Percentiles rank a stretch among this genome's conserved stretches.
These are phyloP conservation scores for Lobophora halterata DNA, from an alignment of 2,888 invertebrate species.

Conservation along the genomic window DNA sequence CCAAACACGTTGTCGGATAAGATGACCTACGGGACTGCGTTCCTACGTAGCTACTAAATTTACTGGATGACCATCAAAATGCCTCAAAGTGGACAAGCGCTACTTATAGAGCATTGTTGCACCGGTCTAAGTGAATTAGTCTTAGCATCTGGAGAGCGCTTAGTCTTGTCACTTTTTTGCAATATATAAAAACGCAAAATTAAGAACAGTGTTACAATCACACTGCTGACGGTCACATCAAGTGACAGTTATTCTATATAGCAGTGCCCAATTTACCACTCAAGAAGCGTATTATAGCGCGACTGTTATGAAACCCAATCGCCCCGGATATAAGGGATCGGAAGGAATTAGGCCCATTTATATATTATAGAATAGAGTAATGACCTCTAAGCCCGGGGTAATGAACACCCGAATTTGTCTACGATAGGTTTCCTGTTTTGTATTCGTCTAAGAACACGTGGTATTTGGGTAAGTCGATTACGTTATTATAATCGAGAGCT, in stretches of 20 bases:
- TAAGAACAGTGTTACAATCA: no score
- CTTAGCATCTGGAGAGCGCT: no score
- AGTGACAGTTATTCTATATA: constrained; percentile 6
- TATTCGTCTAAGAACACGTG: constrained; percentile 4
- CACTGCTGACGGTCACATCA: constrained; percentile 7
- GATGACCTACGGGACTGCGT: no score
- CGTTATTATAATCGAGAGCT: no score
- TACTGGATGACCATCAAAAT: no score
- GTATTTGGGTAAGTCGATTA: not conserved
- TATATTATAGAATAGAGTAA: constrained; percentile 31
- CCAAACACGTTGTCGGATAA: no score
- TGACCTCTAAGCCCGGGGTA: constrained; percentile 34
- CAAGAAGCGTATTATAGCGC: constrained; percentile 18
- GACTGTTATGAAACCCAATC: constrained; percentile 26
- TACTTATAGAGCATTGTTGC: no score
- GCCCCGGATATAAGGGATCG: constrained; percentile 27
- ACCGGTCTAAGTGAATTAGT: no score
- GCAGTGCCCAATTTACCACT: constrained; percentile 15
- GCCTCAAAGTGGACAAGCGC: no score
- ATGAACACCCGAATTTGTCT: constrained; percentile 33
- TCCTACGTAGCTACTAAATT: no score
- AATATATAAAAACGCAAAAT: no score
- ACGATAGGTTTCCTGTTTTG: constrained; percentile 25
- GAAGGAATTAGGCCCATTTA: constrained; percentile 30
- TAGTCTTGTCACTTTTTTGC: no score